phyloP scores from a whole-genome alignment of 2,888 invertebrate genomes.

The Caenorhabditis sp. region DNA sequence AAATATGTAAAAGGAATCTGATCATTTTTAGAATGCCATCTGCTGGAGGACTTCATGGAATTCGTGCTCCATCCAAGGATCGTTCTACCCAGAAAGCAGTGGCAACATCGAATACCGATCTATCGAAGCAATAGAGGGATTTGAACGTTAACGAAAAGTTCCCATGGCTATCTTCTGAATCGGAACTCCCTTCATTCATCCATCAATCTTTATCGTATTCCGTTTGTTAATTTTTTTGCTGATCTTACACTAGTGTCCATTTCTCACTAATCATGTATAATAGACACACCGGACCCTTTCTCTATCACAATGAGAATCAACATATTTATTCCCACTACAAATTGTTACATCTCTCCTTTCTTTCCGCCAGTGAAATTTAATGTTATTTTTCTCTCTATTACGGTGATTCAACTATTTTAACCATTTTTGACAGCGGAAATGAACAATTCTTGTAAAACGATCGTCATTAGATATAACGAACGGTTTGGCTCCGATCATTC shows the following conservation, averaged over 20 bases:
- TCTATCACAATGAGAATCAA: neutral
- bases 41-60: conserved; percentile 58
- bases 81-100: conserved; percentile 15
- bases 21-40: conserved; percentile 43
- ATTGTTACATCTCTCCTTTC: neutral
- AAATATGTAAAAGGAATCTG: neutral
- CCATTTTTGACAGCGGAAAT: conserved; percentile 16
- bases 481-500: neutral
- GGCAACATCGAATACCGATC: neutral
- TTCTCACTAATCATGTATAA: conserved; percentile 57
- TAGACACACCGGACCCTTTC: conserved; percentile 14
- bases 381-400: conserved; percentile 8
- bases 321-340: neutral
- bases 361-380: conserved; percentile 8
- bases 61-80: conserved; percentile 63
- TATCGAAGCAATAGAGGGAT: conserved; percentile 24
- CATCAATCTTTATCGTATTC: conserved; percentile 1
- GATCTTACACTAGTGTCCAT: conserved; percentile 50
- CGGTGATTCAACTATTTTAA: conserved; percentile 21
- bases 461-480: neutral
- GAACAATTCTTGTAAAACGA: conserved; percentile 43
- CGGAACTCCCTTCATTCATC: neutral
- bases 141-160: conserved; percentile 1
- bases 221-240: neutral
- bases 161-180: neutral